Evolutionary conservation across 2,797 vertebrate genomes (phyloP), one percentile per base, ranked within the genome.

Genomic region (Pachyuromys duprasi): DNA sequence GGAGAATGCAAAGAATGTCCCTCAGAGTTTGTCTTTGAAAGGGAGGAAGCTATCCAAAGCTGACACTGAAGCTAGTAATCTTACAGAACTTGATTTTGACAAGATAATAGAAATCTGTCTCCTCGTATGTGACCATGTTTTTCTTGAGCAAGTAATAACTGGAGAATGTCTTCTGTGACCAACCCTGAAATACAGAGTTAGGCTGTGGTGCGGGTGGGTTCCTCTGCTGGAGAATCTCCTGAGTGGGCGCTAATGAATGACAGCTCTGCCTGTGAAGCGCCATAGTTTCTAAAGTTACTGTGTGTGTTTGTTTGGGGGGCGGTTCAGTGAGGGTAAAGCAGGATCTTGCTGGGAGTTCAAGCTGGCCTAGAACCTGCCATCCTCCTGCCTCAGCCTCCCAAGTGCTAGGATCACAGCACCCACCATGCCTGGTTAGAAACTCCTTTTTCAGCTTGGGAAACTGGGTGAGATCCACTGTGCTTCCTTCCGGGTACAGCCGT

Each of bases 71-170:
- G 89, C 95, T 1, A 1, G 62, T 20, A 14, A 69, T 49, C 94
- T 79, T 70, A 95, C 86, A 93, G 96, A 89, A 91, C 94, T 92
- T 83, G 95, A 70, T 92, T 93, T 95, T 75, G 79, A 93, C 88
- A 74, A 90, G 90, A 63, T 80, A 60, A 63, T 80, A 57, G 95
- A 87, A 79, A 81, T 82, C 18, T 70, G 74, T 28, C 11, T 91
- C 88, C 89, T n/a, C 81, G 5, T 45, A 31, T 28, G 3, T 67
- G 42, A 65, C 67, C 20, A 2, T 53, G 42, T 83, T 63, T 82
- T 12, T 86, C 74, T 62, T 20, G 12, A 69, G n/a, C 22, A 82
- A 74, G 93, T 81, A 84, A 7, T 67, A 45, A 14, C 86, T 82
- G 33, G 63, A 90, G 72, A 74, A 7, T 28, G n/a, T 65, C 67